These are phyloP conservation scores for Carabus problematicus DNA, from an alignment of 2,888 invertebrate species.

Conservation along the genomic window DNA sequence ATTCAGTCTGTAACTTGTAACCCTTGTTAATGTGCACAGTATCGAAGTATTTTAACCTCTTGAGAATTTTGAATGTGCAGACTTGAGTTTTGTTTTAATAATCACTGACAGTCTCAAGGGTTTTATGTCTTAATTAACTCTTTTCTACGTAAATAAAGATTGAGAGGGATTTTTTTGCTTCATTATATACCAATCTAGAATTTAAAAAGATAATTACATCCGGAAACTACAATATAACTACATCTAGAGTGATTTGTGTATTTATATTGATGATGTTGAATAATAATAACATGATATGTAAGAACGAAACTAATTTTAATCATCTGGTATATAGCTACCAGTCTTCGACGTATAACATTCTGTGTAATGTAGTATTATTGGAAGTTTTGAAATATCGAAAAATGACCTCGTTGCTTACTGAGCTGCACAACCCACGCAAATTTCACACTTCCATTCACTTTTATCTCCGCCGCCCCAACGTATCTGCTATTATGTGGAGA, in stretches of 20 bases:
- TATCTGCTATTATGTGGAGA: background rate
- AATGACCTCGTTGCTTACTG: too few species aligned
- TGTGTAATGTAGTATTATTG: too few species aligned
- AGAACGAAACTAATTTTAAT: background rate
- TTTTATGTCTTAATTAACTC: constrained; percentile 1
- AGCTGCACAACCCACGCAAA: too few species aligned
- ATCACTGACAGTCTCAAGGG: constrained; percentile 1
- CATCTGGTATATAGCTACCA: background rate
- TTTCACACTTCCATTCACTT: constrained; percentile 13
- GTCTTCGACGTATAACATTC: too few species aligned
- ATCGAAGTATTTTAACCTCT: background rate
- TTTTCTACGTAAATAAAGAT: background rate
- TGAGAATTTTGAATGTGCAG: background rate
- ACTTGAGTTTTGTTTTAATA: constrained; percentile 4
- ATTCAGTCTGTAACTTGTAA: too few species aligned
- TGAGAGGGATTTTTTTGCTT: background rate
- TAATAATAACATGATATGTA: too few species aligned
- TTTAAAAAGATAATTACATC: background rate
- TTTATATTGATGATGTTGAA: too few species aligned
- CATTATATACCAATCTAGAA: background rate
- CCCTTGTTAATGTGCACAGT: background rate
- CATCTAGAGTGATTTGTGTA: background rate
- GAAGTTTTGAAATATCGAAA: too few species aligned
- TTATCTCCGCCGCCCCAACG: background rate
- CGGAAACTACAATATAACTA: too few species aligned